A percentile compares a stretch with the other conserved stretches of the same genome.
Evolutionary conservation across 1,140 invertebrate species (phyloP).

Genomic region (Sipha flava): DNA sequence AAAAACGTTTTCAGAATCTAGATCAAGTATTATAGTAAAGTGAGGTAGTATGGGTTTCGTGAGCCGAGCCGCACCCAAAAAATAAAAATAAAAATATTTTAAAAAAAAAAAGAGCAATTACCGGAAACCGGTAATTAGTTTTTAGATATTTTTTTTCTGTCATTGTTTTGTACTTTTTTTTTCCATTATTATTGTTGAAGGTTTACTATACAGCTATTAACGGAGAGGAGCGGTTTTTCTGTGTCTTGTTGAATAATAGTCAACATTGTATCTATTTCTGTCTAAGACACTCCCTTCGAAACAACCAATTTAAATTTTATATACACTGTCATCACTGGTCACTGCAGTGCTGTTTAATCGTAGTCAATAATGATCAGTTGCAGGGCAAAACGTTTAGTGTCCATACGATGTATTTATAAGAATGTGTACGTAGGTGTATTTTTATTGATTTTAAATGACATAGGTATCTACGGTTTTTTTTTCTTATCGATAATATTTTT

Average conservation of each 20-base stretch:
- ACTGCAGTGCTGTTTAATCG: not conserved
- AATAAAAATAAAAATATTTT: too few relatives aligned
- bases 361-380: too few relatives aligned
- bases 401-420: too few relatives aligned
- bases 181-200: not conserved
- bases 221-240: not conserved
- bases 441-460: not conserved
- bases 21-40: not conserved
- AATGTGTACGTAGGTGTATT: not conserved
- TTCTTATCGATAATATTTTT: too few relatives aligned
- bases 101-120: not conserved
- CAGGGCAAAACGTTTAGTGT: too few relatives aligned
- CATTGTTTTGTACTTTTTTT: not conserved
- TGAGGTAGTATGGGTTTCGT: not conserved
- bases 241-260: not conserved
- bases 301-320: not conserved
- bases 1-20: not conserved
- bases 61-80: not conserved
- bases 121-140: constrained; percentile 18
- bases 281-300: not conserved
- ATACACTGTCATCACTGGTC: not conserved
- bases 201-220: not conserved
- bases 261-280: not conserved
- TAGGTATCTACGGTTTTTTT: too few relatives aligned
- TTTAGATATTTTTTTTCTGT: not conserved